Base-by-base conservation (phyloP, 92 coral and sea anemone species). In the Phenganax marumi region DNA sequence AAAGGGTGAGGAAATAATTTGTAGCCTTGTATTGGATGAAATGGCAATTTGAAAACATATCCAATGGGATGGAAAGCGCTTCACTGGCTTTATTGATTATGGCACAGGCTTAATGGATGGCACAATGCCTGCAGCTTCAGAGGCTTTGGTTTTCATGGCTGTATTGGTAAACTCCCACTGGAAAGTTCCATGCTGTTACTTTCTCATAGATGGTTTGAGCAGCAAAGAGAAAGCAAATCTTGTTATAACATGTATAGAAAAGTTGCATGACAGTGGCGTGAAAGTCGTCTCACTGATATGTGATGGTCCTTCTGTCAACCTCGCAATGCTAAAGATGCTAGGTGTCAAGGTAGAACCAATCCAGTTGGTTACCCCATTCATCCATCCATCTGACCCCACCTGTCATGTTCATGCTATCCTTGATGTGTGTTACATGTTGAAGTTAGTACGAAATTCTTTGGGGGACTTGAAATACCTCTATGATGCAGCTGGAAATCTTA, bases 41-140 rank as follows among this genome's bases (percentile, higher is more conserved):
- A 81, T 81, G 77, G 52, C 85, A 21, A 81, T 81, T 14, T 77
- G 85, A 1, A 81, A 81, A 46, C 78, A 81, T 68, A 25, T 69
- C 13, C 57, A 79, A 46, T 79, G 84, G 84, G 84, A 79, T 79
- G 84, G 84, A 11, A 50, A 79, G 47, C 19, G 50, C 17, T 79
- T 79, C 3, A 73, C 39, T 25, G 76, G 75, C 16, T 79, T 63
- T 79, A 74, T 79, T 50, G 83, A 78, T 52, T 18, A 57, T 25
- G 83, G 83, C 16, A 78, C 71, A 8, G 83, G 51, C 47, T 21
- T 78, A 12, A 58, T 23, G 2, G 83, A 78, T 78, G 83, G 56
- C 33, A 57, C 83, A 8, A 33, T 79, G 75, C 84, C 75, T 24
- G 84, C 25, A 12, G 84, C 84, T 43, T 55, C 73, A 0, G 82